Conservation (phyloP, 2,113 vertebrate genomes). For the Leptosomus discolor region DNA sequence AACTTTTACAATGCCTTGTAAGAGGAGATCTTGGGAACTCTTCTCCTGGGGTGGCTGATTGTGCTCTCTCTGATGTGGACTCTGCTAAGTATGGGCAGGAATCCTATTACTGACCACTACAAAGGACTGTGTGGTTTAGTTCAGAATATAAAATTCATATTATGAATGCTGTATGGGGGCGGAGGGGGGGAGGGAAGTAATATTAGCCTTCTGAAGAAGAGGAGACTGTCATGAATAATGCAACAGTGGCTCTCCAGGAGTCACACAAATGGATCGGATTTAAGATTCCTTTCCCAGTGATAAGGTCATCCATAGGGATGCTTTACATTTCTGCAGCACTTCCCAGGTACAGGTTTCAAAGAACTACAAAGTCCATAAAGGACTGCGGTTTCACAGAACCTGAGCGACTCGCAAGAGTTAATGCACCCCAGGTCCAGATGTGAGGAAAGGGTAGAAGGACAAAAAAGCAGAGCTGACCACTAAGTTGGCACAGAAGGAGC, state of each 20-base stretch:
- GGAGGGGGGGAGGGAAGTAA: slow-evolving; percentile 60
- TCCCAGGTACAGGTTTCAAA: slow-evolving; percentile 32
- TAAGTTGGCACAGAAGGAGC: background rate
- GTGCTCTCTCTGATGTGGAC: slow-evolving; percentile 64
- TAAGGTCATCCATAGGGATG: slow-evolving; percentile 43
- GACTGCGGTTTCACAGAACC: background rate
- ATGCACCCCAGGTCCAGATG: background rate
- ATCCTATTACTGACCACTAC: slow-evolving; percentile 68
- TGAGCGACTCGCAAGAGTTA: background rate
- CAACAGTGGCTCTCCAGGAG: slow-evolving; percentile 63
- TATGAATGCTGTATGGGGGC: slow-evolving; percentile 67
- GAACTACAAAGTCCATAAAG: background rate
- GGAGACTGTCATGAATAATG: slow-evolving; percentile 67
- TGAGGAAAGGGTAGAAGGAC: background rate
- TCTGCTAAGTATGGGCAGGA: slow-evolving; percentile 55
- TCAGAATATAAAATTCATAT: slow-evolving; percentile 70
- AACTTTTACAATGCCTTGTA: slow-evolving; percentile 71
- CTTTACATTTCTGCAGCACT: slow-evolving; percentile 14
- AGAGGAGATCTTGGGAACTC: slow-evolving; percentile 81
- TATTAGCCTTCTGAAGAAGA: slow-evolving; percentile 65
- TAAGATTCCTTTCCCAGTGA: slow-evolving; percentile 62
- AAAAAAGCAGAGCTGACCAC: background rate
- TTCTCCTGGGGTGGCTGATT: slow-evolving; percentile 67
- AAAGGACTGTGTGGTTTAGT: slow-evolving; percentile 66
- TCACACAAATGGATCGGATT: slow-evolving; percentile 55